Conservation (phyloP, 2,888 invertebrate species). For the Zygaena filipendulae region DNA sequence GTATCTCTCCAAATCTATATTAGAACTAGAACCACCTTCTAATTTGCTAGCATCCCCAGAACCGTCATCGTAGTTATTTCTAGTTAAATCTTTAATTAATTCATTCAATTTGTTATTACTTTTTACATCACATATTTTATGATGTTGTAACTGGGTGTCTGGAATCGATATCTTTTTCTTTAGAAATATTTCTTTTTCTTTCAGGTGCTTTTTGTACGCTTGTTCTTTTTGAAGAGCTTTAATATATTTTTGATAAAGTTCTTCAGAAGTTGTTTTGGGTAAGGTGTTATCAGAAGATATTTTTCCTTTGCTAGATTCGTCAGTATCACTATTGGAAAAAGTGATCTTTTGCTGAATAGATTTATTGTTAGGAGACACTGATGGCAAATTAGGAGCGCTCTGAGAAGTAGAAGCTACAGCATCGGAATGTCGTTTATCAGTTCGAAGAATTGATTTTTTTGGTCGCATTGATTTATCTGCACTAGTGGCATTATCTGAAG, state of each 20-base stretch:
- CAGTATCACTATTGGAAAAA: constrained; percentile 41
- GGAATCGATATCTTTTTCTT: constrained; percentile 37
- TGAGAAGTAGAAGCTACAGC: constrained; percentile 49
- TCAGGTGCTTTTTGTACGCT: constrained; percentile 43
- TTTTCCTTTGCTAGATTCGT: constrained; percentile 39
- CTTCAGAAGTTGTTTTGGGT: constrained; percentile 46
- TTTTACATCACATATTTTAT: constrained; percentile 24
- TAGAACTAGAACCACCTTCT: constrained; percentile 35
- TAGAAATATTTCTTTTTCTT: constrained; percentile 49
- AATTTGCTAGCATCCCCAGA: constrained; percentile 59
- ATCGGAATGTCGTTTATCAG: constrained; percentile 43
- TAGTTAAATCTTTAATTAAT: constrained; percentile 51
- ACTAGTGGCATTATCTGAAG: constrained; percentile 43
- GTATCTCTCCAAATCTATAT: constrained; percentile 23
- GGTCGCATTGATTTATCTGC: constrained; percentile 30
- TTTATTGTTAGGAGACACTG: constrained; percentile 24
- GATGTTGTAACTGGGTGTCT: constrained; percentile 31
- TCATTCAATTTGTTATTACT: constrained; percentile 36
- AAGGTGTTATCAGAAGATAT: constrained; percentile 33
- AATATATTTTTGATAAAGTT: constrained; percentile 49
- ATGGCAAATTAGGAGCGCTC: constrained; percentile 50
- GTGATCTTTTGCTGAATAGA: constrained; percentile 13
- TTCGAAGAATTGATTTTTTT: constrained; percentile 51
- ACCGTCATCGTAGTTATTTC: constrained; percentile 53
- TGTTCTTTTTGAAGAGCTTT: constrained; percentile 47